phyloP scores from a whole-genome alignment of 2,888 invertebrate species.

The Tinea semifulvella region DNA sequence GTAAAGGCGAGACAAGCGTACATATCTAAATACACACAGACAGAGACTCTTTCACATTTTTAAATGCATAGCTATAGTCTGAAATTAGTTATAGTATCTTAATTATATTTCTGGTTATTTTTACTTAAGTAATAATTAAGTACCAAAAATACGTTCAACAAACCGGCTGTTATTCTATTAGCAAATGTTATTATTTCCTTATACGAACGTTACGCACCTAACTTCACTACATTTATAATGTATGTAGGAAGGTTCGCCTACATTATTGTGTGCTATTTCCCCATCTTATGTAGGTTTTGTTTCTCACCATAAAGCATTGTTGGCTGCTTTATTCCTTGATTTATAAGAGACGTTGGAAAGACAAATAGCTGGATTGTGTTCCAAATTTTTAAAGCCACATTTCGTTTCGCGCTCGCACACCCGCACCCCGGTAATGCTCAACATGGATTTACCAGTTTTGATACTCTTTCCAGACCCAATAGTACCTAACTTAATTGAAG shows the following conservation, averaged over 20 bases:
- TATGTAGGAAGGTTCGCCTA: slow-evolving; percentile 42
- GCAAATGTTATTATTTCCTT: neutral
- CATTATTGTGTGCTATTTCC: slow-evolving; percentile 53
- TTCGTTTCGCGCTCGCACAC: slow-evolving; percentile 68
- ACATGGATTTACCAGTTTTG: slow-evolving; percentile 37
- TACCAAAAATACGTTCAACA: too few relatives aligned
- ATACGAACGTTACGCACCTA: slow-evolving; percentile 4
- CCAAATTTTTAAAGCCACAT: slow-evolving; percentile 83
- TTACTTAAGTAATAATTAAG: too few relatives aligned
- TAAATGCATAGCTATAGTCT: too few relatives aligned
- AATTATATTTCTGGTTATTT: too few relatives aligned
- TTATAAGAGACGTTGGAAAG: slow-evolving; percentile 78
- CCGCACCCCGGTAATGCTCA: slow-evolving; percentile 53
- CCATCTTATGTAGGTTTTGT: slow-evolving; percentile 65
- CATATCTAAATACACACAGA: too few relatives aligned
- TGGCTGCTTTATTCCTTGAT: slow-evolving; percentile 73
- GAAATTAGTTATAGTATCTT: too few relatives aligned
- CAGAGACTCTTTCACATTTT: too few relatives aligned
- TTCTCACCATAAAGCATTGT: slow-evolving; percentile 67
- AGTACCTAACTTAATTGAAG: slow-evolving; percentile 14
- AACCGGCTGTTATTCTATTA: slow-evolving; percentile 8
- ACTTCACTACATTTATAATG: slow-evolving; percentile 49
- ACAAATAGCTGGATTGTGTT: slow-evolving; percentile 82
- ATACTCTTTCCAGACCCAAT: slow-evolving; percentile 24
- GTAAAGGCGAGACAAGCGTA: too few relatives aligned